Conservation (phyloP, 2,113 vertebrate species). For the Megatriorchis doriae region DNA sequence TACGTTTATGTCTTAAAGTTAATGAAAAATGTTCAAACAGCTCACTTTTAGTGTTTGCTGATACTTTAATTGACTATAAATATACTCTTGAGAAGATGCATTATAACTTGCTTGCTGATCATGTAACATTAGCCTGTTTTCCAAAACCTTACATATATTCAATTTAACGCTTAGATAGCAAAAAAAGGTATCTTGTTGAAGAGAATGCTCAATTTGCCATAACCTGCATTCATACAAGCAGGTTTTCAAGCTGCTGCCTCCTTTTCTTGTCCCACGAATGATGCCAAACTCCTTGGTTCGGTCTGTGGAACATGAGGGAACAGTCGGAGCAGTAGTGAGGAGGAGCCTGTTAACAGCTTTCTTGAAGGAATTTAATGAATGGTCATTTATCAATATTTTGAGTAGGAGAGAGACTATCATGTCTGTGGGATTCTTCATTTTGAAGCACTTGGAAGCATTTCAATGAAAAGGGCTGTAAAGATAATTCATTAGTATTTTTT, state of each 20-base stretch:
- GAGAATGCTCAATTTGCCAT: background rate
- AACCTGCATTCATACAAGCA: rapidly evolving
- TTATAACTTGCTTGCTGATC: background rate
- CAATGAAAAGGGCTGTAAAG: background rate
- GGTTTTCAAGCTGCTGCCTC: background rate
- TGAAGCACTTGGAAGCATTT: background rate
- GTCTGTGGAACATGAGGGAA: background rate
- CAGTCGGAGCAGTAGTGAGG: background rate
- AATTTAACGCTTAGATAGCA: background rate
- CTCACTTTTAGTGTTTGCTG: background rate
- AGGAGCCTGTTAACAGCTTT: background rate
- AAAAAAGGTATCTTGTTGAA: background rate
- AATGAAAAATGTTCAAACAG: background rate
- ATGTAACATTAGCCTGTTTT: background rate
- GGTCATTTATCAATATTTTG: background rate
- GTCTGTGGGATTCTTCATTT: background rate
- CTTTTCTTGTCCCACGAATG: rapidly evolving
- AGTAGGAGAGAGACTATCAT: background rate
- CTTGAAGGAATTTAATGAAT: background rate
- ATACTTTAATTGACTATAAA: background rate
- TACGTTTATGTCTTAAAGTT: background rate
- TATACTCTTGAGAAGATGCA: background rate
- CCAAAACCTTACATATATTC: background rate
- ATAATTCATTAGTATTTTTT: background rate
- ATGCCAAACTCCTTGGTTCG: rapidly evolving